A percentile compares a stretch with the other conserved stretches of the same genome.
Evolutionary conservation across 2,888 invertebrate genomes (phyloP).

Genomic region (Melikaiella ostensackeni): DNA sequence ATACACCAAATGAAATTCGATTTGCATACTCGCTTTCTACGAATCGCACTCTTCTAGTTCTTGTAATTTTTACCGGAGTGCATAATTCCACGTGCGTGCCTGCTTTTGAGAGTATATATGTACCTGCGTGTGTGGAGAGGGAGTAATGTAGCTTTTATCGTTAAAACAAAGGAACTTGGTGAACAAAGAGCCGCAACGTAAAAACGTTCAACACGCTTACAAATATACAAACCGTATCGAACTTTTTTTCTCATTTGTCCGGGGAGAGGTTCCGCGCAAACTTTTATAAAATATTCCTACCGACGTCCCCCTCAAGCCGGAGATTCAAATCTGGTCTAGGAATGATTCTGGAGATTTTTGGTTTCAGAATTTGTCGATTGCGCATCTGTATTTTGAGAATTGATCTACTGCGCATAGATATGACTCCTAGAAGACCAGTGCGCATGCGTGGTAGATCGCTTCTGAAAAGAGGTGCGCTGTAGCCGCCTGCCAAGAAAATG

Average conservation of each 20-base stretch:
- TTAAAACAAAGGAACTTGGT: slow-evolving; percentile 19
- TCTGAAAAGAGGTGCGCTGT: not conserved
- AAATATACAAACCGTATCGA: slow-evolving; percentile 42
- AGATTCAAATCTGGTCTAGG: not conserved
- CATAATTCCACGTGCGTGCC: slow-evolving; percentile 26
- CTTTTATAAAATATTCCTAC: slow-evolving; percentile 32
- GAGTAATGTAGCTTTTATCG: slow-evolving; percentile 26
- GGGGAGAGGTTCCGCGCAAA: slow-evolving; percentile 38
- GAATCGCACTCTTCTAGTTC: slow-evolving; percentile 58
- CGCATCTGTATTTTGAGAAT: not conserved
- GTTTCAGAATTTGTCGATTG: not conserved
- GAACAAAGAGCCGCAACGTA: slow-evolving; percentile 25
- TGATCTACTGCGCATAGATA: slow-evolving; percentile 1
- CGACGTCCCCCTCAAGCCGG: not conserved
- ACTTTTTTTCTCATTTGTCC: slow-evolving; percentile 14
- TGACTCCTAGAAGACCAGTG: not conserved
- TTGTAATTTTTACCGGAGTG: slow-evolving; percentile 54
- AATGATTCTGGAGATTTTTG: not conserved
- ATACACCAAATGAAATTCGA: slow-evolving; percentile 51
- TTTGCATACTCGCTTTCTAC: slow-evolving; percentile 61
- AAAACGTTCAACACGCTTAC: slow-evolving; percentile 41
- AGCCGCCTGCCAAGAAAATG: not conserved
- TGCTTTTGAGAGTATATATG: slow-evolving; percentile 23
- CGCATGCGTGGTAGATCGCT: not conserved
- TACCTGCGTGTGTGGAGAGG: slow-evolving; percentile 10